These are phyloP conservation scores for Coregonus sp. DNA, from an alignment of 2,797 vertebrate species.

Conservation along the genomic window DNA sequence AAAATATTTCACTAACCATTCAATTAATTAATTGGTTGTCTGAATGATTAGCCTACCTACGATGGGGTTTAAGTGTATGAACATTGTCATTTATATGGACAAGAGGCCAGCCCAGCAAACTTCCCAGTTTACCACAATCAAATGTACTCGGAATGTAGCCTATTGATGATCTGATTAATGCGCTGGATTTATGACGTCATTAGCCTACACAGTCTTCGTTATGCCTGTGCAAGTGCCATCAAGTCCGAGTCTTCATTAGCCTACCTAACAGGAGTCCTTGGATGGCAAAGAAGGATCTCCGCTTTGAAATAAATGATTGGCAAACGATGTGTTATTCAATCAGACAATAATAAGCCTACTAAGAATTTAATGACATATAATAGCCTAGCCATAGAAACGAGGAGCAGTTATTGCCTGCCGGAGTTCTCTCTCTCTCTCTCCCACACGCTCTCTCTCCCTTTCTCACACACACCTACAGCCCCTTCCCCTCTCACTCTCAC, in stretches of 20 bases:
- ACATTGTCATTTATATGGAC: neutral
- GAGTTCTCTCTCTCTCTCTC: slow-evolving; percentile 25
- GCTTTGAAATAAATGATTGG: neutral
- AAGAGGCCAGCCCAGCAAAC: neutral
- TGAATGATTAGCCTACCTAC: neutral
- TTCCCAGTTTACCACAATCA: neutral
- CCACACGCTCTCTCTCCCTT: slow-evolving; percentile 30
- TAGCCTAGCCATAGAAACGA: neutral
- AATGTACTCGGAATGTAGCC: neutral
- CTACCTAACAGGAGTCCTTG: neutral
- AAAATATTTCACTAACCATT: neutral
- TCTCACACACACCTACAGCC: slow-evolving; percentile 36
- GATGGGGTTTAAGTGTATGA: neutral
- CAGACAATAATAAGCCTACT: neutral
- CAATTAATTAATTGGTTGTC: neutral
- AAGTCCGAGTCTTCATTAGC: neutral
- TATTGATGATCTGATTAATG: neutral
- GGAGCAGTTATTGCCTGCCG: neutral
- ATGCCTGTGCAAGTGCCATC: neutral
- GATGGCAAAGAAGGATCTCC: neutral
- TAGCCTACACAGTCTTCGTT: neutral
- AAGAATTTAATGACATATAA: neutral
- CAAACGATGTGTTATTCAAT: neutral
- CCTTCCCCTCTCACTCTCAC: slow-evolving; percentile 56
- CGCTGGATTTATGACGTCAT: neutral